These are phyloP conservation scores for Dryococelus australis DNA, from an alignment of 2,888 invertebrate species.

Conservation along the genomic window DNA sequence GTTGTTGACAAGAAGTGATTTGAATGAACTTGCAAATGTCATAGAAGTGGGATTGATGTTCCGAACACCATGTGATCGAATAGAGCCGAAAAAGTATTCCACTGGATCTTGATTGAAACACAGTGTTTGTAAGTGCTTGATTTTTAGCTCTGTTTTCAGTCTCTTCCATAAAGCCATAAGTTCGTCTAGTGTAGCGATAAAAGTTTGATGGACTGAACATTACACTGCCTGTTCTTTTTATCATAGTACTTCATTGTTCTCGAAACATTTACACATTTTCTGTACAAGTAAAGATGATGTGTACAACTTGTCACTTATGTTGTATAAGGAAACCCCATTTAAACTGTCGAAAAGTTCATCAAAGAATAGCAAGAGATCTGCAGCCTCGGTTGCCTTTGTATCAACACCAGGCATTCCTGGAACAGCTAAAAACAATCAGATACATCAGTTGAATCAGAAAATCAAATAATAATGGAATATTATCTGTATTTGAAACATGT, in stretches of 20 bases:
- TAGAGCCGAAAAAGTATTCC: not conserved
- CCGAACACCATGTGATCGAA: not conserved
- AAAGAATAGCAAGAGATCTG: not conserved
- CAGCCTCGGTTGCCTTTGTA: not conserved
- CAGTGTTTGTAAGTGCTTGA: not conserved
- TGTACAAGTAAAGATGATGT: not conserved
- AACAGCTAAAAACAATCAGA: not conserved
- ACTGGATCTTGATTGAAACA: conserved; percentile 20
- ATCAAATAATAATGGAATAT: too few species aligned
- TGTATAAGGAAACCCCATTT: not conserved
- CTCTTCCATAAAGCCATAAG: not conserved
- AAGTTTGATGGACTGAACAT: not conserved
- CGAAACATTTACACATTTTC: not conserved
- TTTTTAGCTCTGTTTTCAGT: not conserved
- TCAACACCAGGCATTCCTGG: not conserved
- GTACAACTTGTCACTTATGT: not conserved
- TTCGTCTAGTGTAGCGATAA: not conserved
- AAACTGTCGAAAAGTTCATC: not conserved
- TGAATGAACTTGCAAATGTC: not conserved
- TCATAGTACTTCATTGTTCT: not conserved
- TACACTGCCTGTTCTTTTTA: not conserved
- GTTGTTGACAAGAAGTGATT: not conserved
- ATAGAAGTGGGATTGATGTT: not conserved
- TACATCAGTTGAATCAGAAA: not conserved
- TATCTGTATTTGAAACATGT: too few species aligned